Base-by-base conservation (phyloP, 1,140 invertebrate genomes). In the Lucilia cuprina region DNA sequence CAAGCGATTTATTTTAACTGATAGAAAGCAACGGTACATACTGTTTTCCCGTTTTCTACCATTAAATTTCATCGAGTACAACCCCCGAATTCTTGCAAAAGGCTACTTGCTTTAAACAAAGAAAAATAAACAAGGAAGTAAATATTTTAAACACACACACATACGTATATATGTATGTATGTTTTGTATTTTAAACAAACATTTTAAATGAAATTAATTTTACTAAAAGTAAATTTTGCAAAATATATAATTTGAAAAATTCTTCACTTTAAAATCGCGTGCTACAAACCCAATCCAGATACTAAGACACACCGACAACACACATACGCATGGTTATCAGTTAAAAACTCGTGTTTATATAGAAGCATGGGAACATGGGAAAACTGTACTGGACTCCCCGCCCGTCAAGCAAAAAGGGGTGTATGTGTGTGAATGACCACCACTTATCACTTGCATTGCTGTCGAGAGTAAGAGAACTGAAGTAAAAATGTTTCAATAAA, bases 1-100 rank as follows among this genome's bases (percentile, higher is more conserved):
- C 41, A 25, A 49, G 77, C 77, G 77, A 80, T 80, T 80, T 80
- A 80, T 80, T 80, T 80, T 25, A 30, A 49, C 77, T 49, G 77
- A 80, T 80, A 80, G 77, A 80, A 80, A 21, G 25, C 77, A 80
- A 80, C 77, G 77, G 77, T 80, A 80, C 17, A 80, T 80, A 9
- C n/a, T 19, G 60, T 25, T 70, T 70, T 70, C 65, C n/a, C 60
- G 19, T 19, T 70, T 70, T 70, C 10, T 21, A 80, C 77, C 21
- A 49, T 80, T 19, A 8, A 80, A n/a, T 80, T 80, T 80, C 77
- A 80, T 80, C 77, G 12, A 49, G 77, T 49, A 13, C 77, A 80
- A 49, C 77, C 77, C 65, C 41, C 41, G 21, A 30, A 50, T 80
- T 21, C 41, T 80, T 77, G 5, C 34, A 3, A 80, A 25, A 41